Base-by-base conservation (phyloP, 2,888 invertebrate genomes). In the Ptilodon capucinus region DNA sequence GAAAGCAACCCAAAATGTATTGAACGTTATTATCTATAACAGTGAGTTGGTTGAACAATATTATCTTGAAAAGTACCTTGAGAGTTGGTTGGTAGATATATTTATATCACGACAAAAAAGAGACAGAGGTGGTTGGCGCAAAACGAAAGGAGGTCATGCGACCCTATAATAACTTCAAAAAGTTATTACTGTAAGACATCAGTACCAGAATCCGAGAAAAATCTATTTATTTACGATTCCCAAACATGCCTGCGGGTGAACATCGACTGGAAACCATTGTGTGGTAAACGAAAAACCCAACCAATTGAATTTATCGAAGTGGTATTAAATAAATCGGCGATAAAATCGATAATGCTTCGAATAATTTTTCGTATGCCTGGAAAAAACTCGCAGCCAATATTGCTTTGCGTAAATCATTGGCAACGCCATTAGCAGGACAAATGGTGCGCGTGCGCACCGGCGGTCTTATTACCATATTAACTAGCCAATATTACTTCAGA, bases 371-470 rank as follows among this genome's bases (percentile, higher is more conserved):
- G 40, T 51, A 36, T 54, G 6, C 11, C 18, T 57, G 49, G 40
- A 66, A 64, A 68, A 64, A 63, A 62, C 48, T 46, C 48, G 53
- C 53, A 57, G 51, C 61, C 61, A 50, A 65, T 65, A 73, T 74
- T 63, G 64, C 69, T 69, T 66, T 53, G 44, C 64, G 68, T 76
- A 72, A 71, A 75, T 74, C 69, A 69, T 58, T 60, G 46, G 57
- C 54, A 51, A 55, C 58, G 56, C 72, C 65, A 71, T 74, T 74
- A 74, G 68, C 64, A 59, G 65, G 63, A 72, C 71, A 71, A 74
- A 74, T 52, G 58, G 39, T 62, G 64, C 62, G 65, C 61, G 50
- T 52, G 71, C 63, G 65, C 65, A 64, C 57, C 57, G 54, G 48
- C 54, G 47, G 45, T 46, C 68, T 52, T 48, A 72, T 74, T 69